Percentiles rank a stretch among this genome's conserved stretches.
Evolutionary conservation across 1,140 invertebrate genomes (phyloP).

Genomic region (Ditylenchus dipsaci): DNA sequence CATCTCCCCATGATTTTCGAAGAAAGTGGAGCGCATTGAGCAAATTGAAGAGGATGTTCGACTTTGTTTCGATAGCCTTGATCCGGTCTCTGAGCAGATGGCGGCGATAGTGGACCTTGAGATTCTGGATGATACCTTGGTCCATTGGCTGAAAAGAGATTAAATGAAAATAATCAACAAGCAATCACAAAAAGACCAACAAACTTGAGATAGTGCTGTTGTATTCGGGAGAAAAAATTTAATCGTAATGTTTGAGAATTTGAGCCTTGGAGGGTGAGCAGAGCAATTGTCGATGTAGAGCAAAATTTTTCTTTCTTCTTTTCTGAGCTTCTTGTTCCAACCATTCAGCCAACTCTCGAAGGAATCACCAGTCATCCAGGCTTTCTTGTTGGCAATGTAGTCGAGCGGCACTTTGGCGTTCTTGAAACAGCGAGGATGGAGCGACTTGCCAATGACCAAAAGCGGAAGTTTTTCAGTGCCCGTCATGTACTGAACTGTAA

Average conservation of each 20-base stretch:
- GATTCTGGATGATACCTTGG: too few species aligned
- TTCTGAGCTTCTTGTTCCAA: constrained; percentile 34
- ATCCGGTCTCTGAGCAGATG: too few species aligned
- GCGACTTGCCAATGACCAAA: constrained; percentile 61
- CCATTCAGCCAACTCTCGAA: constrained; percentile 50
- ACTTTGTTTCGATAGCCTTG: too few species aligned
- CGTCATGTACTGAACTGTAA: constrained; percentile 60
- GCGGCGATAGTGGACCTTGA: too few species aligned
- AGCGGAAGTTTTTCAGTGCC: constrained; percentile 60
- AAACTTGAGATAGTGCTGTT: constrained; percentile 22
- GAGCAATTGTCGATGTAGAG: constrained; percentile 43
- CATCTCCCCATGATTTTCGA: too few species aligned
- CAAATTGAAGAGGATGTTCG: too few species aligned
- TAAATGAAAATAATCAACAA: too few species aligned
- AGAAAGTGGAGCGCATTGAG: too few species aligned
- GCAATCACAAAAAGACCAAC: too few species aligned
- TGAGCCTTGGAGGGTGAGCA: constrained; percentile 20
- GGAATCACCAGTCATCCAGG: constrained; percentile 61
- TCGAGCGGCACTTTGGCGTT: constrained; percentile 57
- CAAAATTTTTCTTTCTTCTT: constrained; percentile 27
- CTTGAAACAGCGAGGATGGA: constrained; percentile 61
- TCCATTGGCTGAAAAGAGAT: too few species aligned
- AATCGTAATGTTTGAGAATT: constrained; percentile 22
- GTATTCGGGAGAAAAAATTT: constrained; percentile 36
- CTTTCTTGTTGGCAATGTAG: constrained; percentile 60